phyloP scores from a whole-genome alignment of 2,113 vertebrate genomes.

The Pantherophis guttatus region DNA sequence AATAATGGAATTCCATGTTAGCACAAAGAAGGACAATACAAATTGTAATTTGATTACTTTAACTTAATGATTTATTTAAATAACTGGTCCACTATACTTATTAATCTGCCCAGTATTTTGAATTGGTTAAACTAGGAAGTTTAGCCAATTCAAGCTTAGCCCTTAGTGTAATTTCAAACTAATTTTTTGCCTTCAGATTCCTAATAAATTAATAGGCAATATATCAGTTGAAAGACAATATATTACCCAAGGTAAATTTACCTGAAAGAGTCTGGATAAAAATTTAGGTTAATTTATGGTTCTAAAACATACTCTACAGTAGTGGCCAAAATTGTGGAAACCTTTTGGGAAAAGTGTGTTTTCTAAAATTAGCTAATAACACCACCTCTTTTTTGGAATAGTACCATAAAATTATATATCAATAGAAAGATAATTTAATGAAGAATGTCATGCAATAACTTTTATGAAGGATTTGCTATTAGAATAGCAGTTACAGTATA shows the following conservation, averaged over 20 bases:
- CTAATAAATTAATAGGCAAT: constrained; percentile 30
- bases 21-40: constrained; percentile 15
- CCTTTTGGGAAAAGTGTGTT: no score
- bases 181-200: constrained; percentile 25
- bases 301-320: constrained; percentile 19
- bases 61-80: constrained; percentile 22
- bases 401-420: no score
- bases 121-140: constrained; percentile 20
- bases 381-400: no score
- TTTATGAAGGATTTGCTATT: no score
- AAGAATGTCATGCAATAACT: no score
- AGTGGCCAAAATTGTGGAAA: no score
- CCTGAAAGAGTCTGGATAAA: constrained; percentile 39
- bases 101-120: constrained; percentile 1
- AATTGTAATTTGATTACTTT: not conserved
- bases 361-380: no score
- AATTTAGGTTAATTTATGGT: constrained; percentile 40
- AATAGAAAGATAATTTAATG: no score
- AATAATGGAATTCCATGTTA: constrained; percentile 10
- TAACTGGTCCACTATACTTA: constrained; percentile 10
- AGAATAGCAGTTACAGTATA: no score
- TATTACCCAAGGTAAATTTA: constrained; percentile 37
- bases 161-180: constrained; percentile 23
- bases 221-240: constrained; percentile 27
- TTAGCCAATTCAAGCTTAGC: not conserved